phyloP scores from a whole-genome alignment of 2,888 invertebrate genomes.

The Drosophila atroscutellata region DNA sequence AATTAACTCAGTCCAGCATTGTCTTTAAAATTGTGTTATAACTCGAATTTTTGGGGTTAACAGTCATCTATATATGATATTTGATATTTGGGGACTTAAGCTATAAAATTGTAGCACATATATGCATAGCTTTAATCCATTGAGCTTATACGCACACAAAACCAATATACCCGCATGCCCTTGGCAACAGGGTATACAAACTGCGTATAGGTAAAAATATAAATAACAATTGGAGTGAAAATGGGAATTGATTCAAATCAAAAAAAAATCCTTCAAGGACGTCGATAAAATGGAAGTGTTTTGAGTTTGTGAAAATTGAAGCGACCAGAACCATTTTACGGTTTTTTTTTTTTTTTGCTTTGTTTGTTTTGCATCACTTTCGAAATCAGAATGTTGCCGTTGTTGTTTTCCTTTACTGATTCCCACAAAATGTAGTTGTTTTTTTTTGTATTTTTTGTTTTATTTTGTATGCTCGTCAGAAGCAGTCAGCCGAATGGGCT shows the following conservation, averaged over 20 bases:
- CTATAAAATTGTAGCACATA: neutral
- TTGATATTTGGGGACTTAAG: neutral
- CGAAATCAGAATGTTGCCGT: neutral
- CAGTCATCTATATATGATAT: neutral
- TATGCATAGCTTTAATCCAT: neutral
- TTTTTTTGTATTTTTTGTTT: neutral
- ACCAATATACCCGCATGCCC: neutral
- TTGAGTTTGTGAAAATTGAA: neutral
- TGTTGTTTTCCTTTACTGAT: neutral
- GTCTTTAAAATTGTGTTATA: neutral
- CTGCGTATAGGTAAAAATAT: neutral
- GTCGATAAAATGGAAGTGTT: neutral
- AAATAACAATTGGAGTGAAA: neutral
- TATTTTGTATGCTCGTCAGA: neutral
- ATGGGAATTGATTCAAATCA: neutral
- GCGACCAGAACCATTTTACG: neutral
- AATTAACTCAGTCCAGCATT: neutral
- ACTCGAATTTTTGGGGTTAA: neutral
- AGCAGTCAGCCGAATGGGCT: conserved; percentile 4
- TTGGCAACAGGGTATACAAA: neutral
- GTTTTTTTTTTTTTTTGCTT: neutral
- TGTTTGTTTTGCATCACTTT: neutral
- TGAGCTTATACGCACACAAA: neutral
- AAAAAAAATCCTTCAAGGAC: neutral
- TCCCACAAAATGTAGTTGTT: neutral